Conservation (phyloP, 2,888 invertebrate species). For the Heliconius hortense region DNA sequence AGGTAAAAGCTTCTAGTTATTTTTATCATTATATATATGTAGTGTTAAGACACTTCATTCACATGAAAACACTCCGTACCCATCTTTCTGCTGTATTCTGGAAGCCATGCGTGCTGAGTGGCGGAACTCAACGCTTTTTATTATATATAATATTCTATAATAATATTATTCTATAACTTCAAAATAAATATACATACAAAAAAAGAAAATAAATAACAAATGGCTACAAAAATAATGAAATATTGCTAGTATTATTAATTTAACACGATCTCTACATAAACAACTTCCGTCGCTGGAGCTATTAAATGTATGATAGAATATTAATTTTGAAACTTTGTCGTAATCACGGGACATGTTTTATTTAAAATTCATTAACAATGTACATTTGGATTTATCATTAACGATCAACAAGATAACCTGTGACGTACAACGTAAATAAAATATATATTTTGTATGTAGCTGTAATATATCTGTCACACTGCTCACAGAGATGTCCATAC, state of each 20-base stretch:
- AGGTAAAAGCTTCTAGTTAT: no score
- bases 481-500: no score
- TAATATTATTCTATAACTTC: neutral
- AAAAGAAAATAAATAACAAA: neutral
- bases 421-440: neutral
- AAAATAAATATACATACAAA: neutral
- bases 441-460: neutral
- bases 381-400: slow-evolving; percentile 13
- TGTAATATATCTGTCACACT: neutral
- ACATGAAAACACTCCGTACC: no score
- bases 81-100: no score
- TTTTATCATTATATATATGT: no score
- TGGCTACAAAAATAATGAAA: neutral
- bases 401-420: neutral
- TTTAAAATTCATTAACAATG: slow-evolving; percentile 28
- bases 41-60: no score
- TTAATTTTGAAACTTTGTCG: slow-evolving; percentile 22
- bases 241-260: slow-evolving; percentile 11
- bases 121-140: neutral
- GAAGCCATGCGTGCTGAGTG: neutral
- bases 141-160: no score
- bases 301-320: slow-evolving; percentile 27
- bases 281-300: slow-evolving; percentile 25
- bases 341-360: slow-evolving; percentile 32
- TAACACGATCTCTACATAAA: slow-evolving; percentile 20